phyloP scores from a whole-genome alignment of 2,113 vertebrate genomes.

The Gnathonemus echidnorhynchus region DNA sequence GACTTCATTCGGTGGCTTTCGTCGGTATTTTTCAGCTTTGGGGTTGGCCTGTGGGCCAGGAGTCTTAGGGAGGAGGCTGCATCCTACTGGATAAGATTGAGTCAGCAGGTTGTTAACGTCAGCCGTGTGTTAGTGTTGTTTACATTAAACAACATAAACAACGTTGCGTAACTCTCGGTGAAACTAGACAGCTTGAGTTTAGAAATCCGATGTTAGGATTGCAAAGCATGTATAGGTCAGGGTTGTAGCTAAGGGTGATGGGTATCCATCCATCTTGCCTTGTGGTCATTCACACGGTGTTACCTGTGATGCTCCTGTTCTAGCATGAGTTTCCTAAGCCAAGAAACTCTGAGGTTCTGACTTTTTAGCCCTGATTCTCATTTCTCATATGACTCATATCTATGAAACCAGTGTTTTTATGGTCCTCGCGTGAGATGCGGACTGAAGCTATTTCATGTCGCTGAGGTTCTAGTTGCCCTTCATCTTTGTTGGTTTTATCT shows the following conservation, averaged over 20 bases:
- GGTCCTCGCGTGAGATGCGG: neutral
- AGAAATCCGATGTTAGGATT: neutral
- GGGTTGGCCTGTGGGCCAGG: neutral
- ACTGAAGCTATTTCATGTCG: neutral
- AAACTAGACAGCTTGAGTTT: neutral
- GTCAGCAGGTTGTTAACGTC: neutral
- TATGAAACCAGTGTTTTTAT: neutral
- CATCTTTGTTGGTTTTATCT: neutral
- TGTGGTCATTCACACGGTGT: neutral
- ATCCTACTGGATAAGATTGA: neutral
- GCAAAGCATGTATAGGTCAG: neutral
- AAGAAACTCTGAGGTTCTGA: neutral
- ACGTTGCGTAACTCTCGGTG: neutral
- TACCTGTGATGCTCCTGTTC: neutral
- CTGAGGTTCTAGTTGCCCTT: neutral
- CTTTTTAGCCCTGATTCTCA: neutral
- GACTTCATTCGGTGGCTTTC: neutral
- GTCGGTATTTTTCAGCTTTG: neutral
- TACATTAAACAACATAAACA: neutral
- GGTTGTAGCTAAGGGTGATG: neutral
- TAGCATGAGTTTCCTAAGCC: neutral
- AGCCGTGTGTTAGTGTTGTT: neutral
- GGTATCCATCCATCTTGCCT: neutral
- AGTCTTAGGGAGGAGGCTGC: neutral
- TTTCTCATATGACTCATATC: neutral